Evolutionary conservation across 2,888 invertebrate genomes (phyloP).

Genomic region (Agrotis segetum): DNA sequence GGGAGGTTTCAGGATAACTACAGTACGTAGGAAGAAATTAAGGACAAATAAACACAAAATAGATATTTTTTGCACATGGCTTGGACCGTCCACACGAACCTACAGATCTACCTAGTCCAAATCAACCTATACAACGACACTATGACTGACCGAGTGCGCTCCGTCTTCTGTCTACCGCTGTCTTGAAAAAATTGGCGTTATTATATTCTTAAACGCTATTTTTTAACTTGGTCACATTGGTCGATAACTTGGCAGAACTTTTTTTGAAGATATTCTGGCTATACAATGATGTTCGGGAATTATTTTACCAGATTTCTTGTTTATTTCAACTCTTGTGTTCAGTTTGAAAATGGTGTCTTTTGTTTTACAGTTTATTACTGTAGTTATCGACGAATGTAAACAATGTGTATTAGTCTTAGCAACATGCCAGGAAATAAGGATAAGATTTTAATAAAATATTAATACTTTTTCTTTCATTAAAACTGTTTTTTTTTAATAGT

Average conservation of each 20-base stretch:
- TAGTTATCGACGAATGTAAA: conserved; percentile 36
- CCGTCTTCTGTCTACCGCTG: conserved; percentile 75
- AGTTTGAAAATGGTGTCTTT: not conserved
- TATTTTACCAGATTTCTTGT: not conserved
- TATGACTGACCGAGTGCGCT: conserved; percentile 67
- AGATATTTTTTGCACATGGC: conserved; percentile 57
- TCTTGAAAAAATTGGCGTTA: conserved; percentile 76
- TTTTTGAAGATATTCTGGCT: no score
- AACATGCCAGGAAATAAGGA: conserved; percentile 42
- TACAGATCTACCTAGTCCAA: conserved; percentile 66
- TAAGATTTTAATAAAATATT: not conserved
- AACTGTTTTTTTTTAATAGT: no score
- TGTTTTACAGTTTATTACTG: not conserved
- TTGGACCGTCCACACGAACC: conserved; percentile 50
- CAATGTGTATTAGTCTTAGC: conserved; percentile 34
- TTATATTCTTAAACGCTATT: conserved; percentile 56
- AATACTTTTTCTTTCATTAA: not conserved
- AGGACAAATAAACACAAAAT: not conserved
- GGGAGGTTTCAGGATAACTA: no score
- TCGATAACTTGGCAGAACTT: conserved; percentile 43
- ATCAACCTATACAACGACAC: conserved; percentile 64
- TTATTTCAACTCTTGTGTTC: not conserved
- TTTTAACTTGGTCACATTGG: conserved; percentile 27
- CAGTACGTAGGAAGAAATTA: not conserved
- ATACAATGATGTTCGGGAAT: no score